Conservation (phyloP, 64 coral and sea anemone species). For the Montipora cactus region DNA sequence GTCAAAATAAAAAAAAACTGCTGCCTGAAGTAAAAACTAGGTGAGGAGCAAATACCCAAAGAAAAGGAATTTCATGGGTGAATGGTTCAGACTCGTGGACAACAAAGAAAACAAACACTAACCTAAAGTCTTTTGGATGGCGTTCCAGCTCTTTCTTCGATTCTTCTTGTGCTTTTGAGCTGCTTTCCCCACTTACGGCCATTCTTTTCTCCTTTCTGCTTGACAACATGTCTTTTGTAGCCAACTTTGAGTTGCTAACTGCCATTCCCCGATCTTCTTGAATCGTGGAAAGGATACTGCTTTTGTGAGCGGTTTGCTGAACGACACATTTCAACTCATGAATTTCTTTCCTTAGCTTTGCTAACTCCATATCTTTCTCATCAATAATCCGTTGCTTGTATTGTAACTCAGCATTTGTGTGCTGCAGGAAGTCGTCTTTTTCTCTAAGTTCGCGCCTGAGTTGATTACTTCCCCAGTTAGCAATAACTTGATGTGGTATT, state of each 20-base stretch:
- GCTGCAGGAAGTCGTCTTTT: constrained; percentile 94
- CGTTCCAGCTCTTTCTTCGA: constrained; percentile 83
- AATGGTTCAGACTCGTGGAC: not conserved
- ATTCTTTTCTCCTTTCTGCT: constrained; percentile 89
- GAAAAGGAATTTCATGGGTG: constrained; percentile 41
- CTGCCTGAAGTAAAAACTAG: not conserved
- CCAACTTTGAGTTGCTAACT: not conserved
- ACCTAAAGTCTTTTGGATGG: constrained; percentile 97
- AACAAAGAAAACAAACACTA: not conserved
- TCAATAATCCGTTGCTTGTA: constrained; percentile 77
- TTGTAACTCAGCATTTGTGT: constrained; percentile 90
- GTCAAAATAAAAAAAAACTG: not conserved
- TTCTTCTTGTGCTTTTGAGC: constrained; percentile 86
- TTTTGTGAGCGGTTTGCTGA: constrained; percentile 81
- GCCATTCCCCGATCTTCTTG: constrained; percentile 62
- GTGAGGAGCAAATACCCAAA: constrained; percentile 25
- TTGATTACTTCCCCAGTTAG: not conserved
- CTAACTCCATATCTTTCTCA: constrained; percentile 87
- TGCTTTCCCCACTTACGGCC: constrained; percentile 95
- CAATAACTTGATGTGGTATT: not conserved
- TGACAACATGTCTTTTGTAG: constrained; percentile 1
- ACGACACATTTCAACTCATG: constrained; percentile 98
- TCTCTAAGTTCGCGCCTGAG: constrained; percentile 77
- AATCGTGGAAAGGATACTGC: constrained; percentile 69
- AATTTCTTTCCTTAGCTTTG: constrained; percentile 89